A percentile compares a stretch with the other conserved stretches of the same genome.
Conservation (phyloP, 2,113 vertebrate species). For the Syngnathoides biaculeatus region DNA sequence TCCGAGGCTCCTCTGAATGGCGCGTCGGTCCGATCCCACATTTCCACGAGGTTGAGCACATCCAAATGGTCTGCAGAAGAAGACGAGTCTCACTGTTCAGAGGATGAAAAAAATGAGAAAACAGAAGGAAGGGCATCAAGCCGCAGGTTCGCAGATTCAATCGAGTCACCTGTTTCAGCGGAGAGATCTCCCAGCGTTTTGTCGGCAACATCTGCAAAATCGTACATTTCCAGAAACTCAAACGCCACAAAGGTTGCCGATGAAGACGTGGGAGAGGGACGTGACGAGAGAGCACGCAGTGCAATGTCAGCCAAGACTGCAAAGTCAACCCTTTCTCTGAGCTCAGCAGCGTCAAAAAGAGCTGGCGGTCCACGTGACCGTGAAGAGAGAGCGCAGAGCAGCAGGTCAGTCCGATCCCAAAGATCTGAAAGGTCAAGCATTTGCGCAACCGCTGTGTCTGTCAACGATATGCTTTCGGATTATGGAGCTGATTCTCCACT, state of each 20-base stretch:
- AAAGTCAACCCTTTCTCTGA: conserved; percentile 33
- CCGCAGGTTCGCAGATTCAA: conserved; percentile 40
- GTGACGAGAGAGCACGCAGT: conserved; percentile 32
- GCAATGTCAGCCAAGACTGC: conserved; percentile 32
- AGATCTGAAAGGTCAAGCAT: conserved; percentile 37
- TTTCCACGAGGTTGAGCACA: conserved; percentile 19
- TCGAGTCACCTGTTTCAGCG: conserved; percentile 44
- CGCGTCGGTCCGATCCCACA: conserved; percentile 32
- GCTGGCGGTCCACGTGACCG: neutral
- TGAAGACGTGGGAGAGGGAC: conserved; percentile 13
- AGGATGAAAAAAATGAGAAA: conserved; percentile 14
- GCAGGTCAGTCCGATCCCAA: conserved; percentile 37
- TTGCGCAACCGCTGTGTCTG: conserved; percentile 28
- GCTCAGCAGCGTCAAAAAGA: conserved; percentile 32
- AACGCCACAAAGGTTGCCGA: neutral
- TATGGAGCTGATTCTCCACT: neutral
- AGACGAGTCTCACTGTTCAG: neutral
- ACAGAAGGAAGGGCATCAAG: conserved; percentile 11
- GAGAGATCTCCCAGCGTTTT: conserved; percentile 25
- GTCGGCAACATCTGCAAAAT: conserved; percentile 41
- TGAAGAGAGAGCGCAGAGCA: conserved; percentile 27
- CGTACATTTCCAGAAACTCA: too few relatives aligned
- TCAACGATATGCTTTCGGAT: conserved; percentile 18
- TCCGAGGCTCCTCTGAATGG: conserved; percentile 16
- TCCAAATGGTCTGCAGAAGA: conserved; percentile 27